phyloP scores from a whole-genome alignment of 2,113 vertebrate species.

The Hiodon tergisus region DNA sequence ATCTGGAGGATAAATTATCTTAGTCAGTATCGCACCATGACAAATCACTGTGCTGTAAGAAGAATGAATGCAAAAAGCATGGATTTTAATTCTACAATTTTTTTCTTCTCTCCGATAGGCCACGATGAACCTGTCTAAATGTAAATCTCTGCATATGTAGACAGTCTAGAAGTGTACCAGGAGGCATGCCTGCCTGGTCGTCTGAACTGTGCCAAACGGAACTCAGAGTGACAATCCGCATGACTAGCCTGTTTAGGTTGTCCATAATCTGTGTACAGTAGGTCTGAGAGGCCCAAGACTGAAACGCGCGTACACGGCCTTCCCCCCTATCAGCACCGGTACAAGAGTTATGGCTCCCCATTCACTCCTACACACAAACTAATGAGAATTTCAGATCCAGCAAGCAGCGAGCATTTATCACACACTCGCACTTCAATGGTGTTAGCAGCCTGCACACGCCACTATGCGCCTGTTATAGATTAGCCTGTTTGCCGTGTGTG shows the following conservation, averaged over 20 bases:
- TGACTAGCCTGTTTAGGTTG: background rate
- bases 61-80: background rate
- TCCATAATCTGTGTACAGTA: background rate
- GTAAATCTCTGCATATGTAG: constrained; percentile 22
- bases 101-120: constrained; percentile 29
- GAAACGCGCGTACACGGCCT: constrained; percentile 27
- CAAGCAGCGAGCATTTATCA: constrained; percentile 66
- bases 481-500: constrained; percentile 28
- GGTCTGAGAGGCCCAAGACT: background rate
- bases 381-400: constrained; percentile 66
- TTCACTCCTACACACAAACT: constrained; percentile 60
- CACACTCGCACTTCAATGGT: constrained; percentile 47
- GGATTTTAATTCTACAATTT: constrained; percentile 32
- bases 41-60: constrained; percentile 35
- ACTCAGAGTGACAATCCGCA: background rate
- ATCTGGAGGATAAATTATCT: constrained; percentile 23
- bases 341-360: constrained; percentile 56
- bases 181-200: constrained; percentile 35
- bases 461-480: constrained; percentile 39
- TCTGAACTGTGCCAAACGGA: constrained; percentile 40
- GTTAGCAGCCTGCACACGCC: constrained; percentile 36
- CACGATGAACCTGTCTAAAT: constrained; percentile 29
- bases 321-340: constrained; percentile 41
- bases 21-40: constrained; percentile 43
- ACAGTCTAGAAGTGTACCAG: constrained; percentile 24